Base-by-base conservation (phyloP, 2,888 invertebrate genomes). In the Orchestes rusci region DNA sequence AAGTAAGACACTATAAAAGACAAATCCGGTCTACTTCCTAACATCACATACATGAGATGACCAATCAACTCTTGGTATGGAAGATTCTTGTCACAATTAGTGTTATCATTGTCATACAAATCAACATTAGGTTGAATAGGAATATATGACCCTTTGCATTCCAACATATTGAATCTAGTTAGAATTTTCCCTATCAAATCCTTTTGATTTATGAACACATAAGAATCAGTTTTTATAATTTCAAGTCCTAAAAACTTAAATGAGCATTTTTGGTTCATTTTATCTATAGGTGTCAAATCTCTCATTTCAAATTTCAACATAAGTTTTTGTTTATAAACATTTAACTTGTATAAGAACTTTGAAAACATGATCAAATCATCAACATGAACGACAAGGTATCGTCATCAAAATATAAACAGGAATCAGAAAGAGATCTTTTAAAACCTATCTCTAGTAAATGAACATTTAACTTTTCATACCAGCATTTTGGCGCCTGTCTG, bases 1-100 rank as follows among this genome's bases (percentile, higher is more conserved):
- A 53, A 38, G 30, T 28, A 46, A 42, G 34, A 46, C 2, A 54
- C 48, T 18, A 34, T 8, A 45, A 19, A 53, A 27, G 38, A 15
- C 13, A 53, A 47, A 32, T 51, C 48, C 7, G 53, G 52, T 34
- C 53, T 48, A 7, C 47, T 52, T 12, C 49, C 32, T 10, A 48
- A 38, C 10, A 39, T 15, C 8, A 53, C 30, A 36, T 54, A 53
- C 53, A 52, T 46, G 34, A 53, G 19, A 16, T 40, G 39, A 20
- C 48, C 46, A 2, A 52, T 49, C 2, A 23, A 23, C 23, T 23
- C 23, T 10, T 23, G 5, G 10, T 23, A 23, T 23, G 23, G 23
- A 7, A 23, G 10, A 23, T 23, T 23, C 10, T 23, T 10, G 10
- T 23, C 10, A 7, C 10, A 7, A 23, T 23, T 23, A 23, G 10